Conservation (phyloP, 2,113 vertebrate species). For the Romanogobio albipinnatus region DNA sequence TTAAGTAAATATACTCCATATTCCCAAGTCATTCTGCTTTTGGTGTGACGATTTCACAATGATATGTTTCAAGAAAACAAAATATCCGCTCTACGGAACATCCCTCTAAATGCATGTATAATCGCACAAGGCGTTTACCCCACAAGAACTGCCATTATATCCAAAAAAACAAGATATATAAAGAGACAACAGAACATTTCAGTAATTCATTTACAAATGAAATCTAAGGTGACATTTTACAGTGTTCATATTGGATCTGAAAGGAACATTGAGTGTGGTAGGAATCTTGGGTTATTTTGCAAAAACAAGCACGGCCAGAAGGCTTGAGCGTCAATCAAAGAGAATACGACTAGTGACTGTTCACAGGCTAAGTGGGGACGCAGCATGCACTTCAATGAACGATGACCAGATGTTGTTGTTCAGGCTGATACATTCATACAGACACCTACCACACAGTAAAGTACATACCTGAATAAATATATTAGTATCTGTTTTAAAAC, state of each 20-base stretch:
- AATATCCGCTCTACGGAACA: not conserved
- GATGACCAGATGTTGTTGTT: constrained; percentile 52
- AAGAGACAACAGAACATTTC: not conserved
- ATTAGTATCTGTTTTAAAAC: constrained; percentile 90
- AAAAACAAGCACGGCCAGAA: not conserved
- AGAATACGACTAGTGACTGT: not conserved
- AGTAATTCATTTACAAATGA: not conserved
- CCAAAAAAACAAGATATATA: not conserved
- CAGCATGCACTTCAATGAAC: constrained; percentile 18
- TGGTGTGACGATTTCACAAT: not conserved
- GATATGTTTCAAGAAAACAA: constrained; percentile 11
- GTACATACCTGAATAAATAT: constrained; percentile 76
- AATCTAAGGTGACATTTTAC: not conserved
- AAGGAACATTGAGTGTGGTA: not conserved
- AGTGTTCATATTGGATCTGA: constrained; percentile 20
- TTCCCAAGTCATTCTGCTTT: not conserved
- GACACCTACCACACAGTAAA: constrained; percentile 47
- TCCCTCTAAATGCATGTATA: not conserved
- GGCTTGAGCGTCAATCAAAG: not conserved
- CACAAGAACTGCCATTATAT: not conserved
- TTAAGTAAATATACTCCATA: not conserved
- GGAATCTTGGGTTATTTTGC: not conserved
- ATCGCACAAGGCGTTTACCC: not conserved
- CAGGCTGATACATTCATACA: constrained; percentile 54
- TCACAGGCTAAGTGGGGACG: not conserved